phyloP scores from a whole-genome alignment of 1,140 invertebrate genomes.

The Polypedilum pembai region DNA sequence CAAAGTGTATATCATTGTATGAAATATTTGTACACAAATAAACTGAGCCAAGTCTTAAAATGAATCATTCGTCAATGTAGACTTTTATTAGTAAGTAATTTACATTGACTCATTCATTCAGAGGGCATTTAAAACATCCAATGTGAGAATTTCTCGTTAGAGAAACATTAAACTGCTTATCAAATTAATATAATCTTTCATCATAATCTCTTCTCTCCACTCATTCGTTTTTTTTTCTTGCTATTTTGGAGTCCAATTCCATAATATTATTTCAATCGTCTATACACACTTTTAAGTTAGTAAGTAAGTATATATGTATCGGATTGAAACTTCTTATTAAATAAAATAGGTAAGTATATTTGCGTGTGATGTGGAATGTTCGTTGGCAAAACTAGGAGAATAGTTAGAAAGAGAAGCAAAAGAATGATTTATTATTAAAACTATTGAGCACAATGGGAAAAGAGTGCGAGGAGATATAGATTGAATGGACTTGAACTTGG shows the following conservation, averaged over 20 bases:
- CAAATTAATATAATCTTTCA: slow-evolving; percentile 23
- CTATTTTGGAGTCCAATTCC: neutral
- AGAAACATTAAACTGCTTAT: neutral
- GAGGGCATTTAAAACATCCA: neutral
- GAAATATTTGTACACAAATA: too few species aligned
- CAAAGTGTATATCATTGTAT: too few species aligned
- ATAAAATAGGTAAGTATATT: neutral
- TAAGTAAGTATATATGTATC: too few species aligned
- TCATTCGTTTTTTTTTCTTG: neutral
- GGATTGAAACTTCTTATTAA: too few species aligned
- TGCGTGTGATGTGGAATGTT: neutral
- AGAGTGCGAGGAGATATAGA: neutral
- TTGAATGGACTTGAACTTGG: neutral
- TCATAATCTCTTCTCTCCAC: slow-evolving; percentile 19
- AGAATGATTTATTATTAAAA: slow-evolving; percentile 3
- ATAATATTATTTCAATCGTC: too few species aligned
- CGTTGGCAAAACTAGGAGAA: neutral
- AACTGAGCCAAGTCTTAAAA: too few species aligned
- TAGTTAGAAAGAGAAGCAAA: neutral
- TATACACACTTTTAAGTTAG: too few species aligned
- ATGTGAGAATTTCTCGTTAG: neutral
- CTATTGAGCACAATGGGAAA: slow-evolving; percentile 17
- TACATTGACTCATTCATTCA: slow-evolving; percentile 17
- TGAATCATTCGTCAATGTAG: too few species aligned
- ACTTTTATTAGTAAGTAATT: neutral